Base-by-base conservation (phyloP, 2,888 invertebrate species). In the Philereme vetulata region DNA sequence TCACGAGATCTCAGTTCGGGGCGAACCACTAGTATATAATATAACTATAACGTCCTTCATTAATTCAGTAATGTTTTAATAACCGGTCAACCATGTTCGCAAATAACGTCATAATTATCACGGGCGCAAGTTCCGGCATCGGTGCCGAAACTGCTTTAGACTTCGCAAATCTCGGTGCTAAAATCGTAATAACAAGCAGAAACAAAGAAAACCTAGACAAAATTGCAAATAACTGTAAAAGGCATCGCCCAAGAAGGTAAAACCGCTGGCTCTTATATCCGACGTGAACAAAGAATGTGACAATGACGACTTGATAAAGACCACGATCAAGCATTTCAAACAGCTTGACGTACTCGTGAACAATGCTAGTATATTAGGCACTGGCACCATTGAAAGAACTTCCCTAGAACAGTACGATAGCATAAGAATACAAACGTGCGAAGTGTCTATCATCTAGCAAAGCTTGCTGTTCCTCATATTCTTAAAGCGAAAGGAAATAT, bases 401-500 rank as follows among this genome's bases (percentile, higher is more conserved):
- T 93, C 93, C 32, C 75, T 98, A 62, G 95, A 95, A 34, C 96
- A 97, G 77, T 98, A 94, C 78, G 98, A 98, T 81, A 91, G 94
- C 53, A 84, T 97, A 46, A 96, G 93, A 95, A 96, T 71, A 94
- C 95, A 4, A 98, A 98, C 82, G 94, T 97, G 0, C 93, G 97
- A 70, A 93, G 94, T 0, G 84, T 95, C 5, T 96, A 95, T 76
- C 93, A 95, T 56, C 81, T 98, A 65, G 97, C 97, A 0, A 95
- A 95, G 93, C 79, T 97, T 65, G 96, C 96, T 42, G 94, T 95
- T 0, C 97, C 98, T 2, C 93, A 97, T 86, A 90, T 98, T 11
- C 90, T 96, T 5, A 90, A 94, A 82, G 93, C 94, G 0, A 95
- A 96, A 82, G 97, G 97, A 11, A 96, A 94, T 69, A 95, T 98